These are phyloP conservation scores for Chalcosyrphus nemorum DNA, from an alignment of 2,888 invertebrate species.

Conservation along the genomic window DNA sequence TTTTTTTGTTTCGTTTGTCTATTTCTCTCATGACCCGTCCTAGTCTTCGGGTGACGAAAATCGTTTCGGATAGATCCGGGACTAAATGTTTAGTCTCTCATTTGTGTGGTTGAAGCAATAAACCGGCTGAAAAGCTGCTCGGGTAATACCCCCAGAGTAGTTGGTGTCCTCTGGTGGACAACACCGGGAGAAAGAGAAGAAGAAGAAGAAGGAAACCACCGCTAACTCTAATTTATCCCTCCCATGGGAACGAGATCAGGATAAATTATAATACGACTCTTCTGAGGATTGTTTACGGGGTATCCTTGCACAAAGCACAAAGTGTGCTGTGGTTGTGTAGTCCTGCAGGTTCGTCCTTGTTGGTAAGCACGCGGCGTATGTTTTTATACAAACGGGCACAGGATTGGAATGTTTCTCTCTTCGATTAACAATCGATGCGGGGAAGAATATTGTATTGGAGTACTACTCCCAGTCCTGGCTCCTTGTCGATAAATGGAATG, in stretches of 20 bases:
- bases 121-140: constrained; percentile 65
- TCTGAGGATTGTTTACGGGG: constrained; percentile 67
- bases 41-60: constrained; percentile 61
- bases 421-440: constrained; percentile 68
- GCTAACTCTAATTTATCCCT: constrained; percentile 75
- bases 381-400: background rate
- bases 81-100: constrained; percentile 59
- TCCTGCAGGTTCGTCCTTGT: background rate
- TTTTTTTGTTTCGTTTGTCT: constrained; percentile 6
- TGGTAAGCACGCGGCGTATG: constrained; percentile 27
- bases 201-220: constrained; percentile 63
- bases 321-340: background rate
- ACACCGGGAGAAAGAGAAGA: too few species aligned
- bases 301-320: constrained; percentile 49
- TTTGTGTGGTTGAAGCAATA: constrained; percentile 65
- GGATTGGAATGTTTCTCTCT: background rate
- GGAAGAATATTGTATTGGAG: constrained; percentile 38
- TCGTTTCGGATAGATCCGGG: constrained; percentile 42
- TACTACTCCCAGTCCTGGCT: too few species aligned
- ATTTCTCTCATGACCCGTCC: constrained; percentile 13
- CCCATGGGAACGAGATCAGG: constrained; percentile 72
- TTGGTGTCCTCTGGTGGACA: background rate
- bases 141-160: constrained; percentile 53
- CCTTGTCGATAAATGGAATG: constrained; percentile 56
- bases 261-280: constrained; percentile 75